phyloP scores from a whole-genome alignment of 2,113 vertebrate genomes.

The Ailuropoda melanoleuca region DNA sequence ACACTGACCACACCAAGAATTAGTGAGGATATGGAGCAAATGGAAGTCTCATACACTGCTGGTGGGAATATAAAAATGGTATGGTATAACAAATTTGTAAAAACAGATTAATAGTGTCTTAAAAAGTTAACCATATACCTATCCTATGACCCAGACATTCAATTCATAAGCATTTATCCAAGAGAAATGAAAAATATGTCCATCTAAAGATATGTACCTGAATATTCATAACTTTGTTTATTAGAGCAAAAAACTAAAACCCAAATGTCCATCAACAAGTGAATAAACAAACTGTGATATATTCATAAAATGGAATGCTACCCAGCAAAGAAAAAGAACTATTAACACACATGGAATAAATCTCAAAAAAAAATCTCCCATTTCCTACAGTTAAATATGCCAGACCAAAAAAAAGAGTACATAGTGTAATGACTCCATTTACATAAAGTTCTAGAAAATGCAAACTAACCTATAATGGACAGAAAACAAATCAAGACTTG shows the following conservation, averaged over 20 bases:
- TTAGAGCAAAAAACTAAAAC: not conserved
- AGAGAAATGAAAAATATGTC: not conserved
- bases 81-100: not conserved
- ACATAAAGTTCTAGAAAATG: slow-evolving; percentile 29
- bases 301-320: not conserved
- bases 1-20: not conserved
- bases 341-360: not conserved
- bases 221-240: not conserved
- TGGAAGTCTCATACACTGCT: not conserved
- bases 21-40: not conserved
- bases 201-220: not conserved
- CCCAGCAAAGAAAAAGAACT: not conserved
- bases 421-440: not conserved
- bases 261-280: not conserved
- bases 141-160: not conserved
- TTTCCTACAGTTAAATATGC: not conserved
- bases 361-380: not conserved
- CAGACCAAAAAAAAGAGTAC: not conserved
- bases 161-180: not conserved
- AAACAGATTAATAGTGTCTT: not conserved
- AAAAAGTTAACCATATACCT: not conserved
- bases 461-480: not conserved
- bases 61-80: not conserved
- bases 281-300: not conserved
- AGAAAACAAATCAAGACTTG: slow-evolving; percentile 28